Evolutionary conservation across 2,888 invertebrate genomes (phyloP), one percentile per base, ranked within the genome.

Genomic region (Salpingus planirostris): DNA sequence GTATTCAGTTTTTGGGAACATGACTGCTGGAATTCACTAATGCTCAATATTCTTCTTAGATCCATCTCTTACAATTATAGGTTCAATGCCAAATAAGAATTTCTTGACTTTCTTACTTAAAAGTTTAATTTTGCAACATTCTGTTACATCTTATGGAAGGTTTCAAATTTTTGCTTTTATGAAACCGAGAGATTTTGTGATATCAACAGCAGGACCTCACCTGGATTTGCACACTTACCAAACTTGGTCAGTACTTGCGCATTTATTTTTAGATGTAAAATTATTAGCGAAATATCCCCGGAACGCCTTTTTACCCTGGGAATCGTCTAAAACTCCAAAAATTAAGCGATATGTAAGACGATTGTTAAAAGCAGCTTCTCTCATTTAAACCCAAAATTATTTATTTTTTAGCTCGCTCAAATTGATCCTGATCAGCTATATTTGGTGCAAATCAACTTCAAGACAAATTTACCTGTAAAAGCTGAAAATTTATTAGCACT

Each of bases 261-360:
- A 82, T 62, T 57, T 76, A 24, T 64, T 86, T 18, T 85, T 85
- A 56, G 70, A 80, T 44, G 69, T 64, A 47, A 65, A 75, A 51
- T 55, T 77, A 11, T 57, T 86, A 8, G 69, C 70, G 2, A 71
- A 69, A 55, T 63, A 80, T 37, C 75, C 79, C 0, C 70, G 74
- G 38, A 65, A 71, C n/a, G 70, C 75, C 27, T 83, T 78, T 57
- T 49, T 82, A 27, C 86, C 86, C 1, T 76, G 76, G 74, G 69
- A 70, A 42, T 13, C 3, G 13, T 25, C 3, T 7, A 26, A 26
- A n/a, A 26, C n/a, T n/a, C n/a, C 4, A 13, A 26, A 13, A 26
- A 11, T 12, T 12, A n/a, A n/a, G n/a, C 3, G 6, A 21, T 21
- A 28, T 28, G 28, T 28, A 18, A 21, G 28, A 21, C n/a, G n/a